Evolutionary conservation across 2,797 vertebrate genomes (phyloP).

Genomic region (Anguilla marmorata): DNA sequence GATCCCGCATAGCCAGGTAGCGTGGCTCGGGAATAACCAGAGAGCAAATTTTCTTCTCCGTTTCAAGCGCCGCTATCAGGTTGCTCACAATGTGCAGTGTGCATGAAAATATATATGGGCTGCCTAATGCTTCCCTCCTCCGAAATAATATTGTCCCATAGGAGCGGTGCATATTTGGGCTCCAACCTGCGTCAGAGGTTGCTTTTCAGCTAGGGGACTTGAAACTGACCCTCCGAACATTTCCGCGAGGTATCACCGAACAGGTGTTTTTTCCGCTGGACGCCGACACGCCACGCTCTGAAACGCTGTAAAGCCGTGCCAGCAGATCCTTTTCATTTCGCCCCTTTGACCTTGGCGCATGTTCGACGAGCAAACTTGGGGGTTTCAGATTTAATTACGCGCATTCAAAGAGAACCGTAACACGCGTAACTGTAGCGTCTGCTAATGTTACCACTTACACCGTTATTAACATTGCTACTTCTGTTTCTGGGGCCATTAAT

Average conservation of each 20-base stretch:
- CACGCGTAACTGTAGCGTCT: constrained; percentile 49
- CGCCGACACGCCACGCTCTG: constrained; percentile 41
- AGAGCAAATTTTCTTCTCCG: constrained; percentile 7
- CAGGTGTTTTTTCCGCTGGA: constrained; percentile 36
- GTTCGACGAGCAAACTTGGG: constrained; percentile 61
- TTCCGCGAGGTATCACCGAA: constrained; percentile 38
- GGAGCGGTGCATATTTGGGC: constrained; percentile 16
- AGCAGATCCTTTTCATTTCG: constrained; percentile 57
- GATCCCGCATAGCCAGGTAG: constrained; percentile 9
- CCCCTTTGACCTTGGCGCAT: constrained; percentile 44
- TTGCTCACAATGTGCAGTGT: constrained; percentile 7
- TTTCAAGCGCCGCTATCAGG: constrained; percentile 8
- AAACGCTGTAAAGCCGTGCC: constrained; percentile 50
- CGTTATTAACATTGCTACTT: constrained; percentile 67
- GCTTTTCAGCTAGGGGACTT: constrained; percentile 20
- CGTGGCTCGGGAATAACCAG: background rate
- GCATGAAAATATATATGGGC: constrained; percentile 17
- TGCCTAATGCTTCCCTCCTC: background rate
- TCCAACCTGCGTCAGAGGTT: background rate
- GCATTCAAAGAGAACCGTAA: constrained; percentile 48
- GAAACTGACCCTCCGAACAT: constrained; percentile 8
- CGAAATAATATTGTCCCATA: constrained; percentile 23
- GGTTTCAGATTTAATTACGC: constrained; percentile 72
- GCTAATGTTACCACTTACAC: constrained; percentile 51
- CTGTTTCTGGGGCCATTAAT: constrained; percentile 31